Evolutionary conservation across 2,113 vertebrate species (phyloP), one percentile per base, ranked within the genome.

Genomic region (Suncus etruscus): DNA sequence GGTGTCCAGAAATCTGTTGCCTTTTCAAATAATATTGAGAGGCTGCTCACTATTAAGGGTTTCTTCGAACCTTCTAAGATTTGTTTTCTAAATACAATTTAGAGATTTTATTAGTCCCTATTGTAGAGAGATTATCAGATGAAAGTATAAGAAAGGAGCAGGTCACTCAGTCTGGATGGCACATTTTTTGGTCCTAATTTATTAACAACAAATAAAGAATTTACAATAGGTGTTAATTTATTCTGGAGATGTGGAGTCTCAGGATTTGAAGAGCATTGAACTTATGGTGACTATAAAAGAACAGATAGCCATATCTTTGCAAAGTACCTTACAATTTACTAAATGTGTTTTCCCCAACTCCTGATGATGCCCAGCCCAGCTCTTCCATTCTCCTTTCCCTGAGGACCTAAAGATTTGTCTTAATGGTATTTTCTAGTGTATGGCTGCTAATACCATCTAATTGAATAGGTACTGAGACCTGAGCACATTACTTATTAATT

Each of bases 401-500:
- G 63, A 51, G 58, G 86, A 47, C 65, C 45, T 82, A 9, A 83
- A 70, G 83, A 92, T 87, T 94, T 89, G 65, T 85, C 84, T 74
- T 94, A 91, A 91, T 83, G 77, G 39, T 84, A 29, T 93, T 90
- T 83, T 76, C 48, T 72, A 74, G 65, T 78, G 18, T 86, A 74
- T 90, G 27, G 4, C 69, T 94, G 72, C 86, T 81, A 92, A 92
- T 77, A 90, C 58, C 84, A 70, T 91, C 89, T 83, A 65, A 90
- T 84, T 65, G 65, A 92, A 88, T 72, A 95, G 89, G 45, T 79
- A 10, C 83, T 48, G 66, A 61, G 54, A 85, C 32, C 83, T 72
- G 61, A 58, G 58, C 77, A 87, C 77, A 94, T 94, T 68, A 89
- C 61, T 91, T 95, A 93, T 92, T 93, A 89, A 92, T 93, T 63